These are phyloP conservation scores for Conopomorpha cramerella DNA, from an alignment of 1,140 invertebrate species.

Conservation along the genomic window DNA sequence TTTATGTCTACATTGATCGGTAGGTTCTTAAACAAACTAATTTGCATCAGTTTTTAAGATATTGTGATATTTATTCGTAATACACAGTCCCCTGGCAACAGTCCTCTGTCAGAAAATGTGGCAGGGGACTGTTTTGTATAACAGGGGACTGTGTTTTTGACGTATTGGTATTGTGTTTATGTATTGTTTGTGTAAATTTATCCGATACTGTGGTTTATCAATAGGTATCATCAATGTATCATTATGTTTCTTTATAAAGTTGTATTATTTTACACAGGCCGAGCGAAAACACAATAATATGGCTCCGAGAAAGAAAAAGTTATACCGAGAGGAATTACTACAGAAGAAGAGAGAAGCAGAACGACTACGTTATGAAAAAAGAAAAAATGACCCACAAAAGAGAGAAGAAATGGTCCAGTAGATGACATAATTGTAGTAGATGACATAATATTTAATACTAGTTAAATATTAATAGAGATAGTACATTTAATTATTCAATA, in stretches of 20 bases:
- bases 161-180: slow-evolving; percentile 9
- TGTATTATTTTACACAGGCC: slow-evolving; percentile 8
- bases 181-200: slow-evolving; percentile 9
- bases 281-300: slow-evolving; percentile 5
- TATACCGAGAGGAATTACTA: slow-evolving; percentile 11
- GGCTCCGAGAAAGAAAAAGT: slow-evolving; percentile 8
- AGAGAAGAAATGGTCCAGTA: slow-evolving; percentile 16
- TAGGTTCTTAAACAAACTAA: slow-evolving; percentile 3
- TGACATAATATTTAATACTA: too few relatives aligned
- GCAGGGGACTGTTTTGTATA: slow-evolving; percentile 8
- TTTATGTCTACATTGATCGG: slow-evolving; percentile 6
- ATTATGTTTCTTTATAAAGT: slow-evolving; percentile 7
- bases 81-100: slow-evolving; percentile 2
- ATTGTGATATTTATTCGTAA: slow-evolving; percentile 7
- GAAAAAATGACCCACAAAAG: slow-evolving; percentile 18
- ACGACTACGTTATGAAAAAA: slow-evolving; percentile 11
- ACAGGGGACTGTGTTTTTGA: slow-evolving; percentile 7
- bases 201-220: slow-evolving; percentile 7
- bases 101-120: not conserved
- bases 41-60: slow-evolving; percentile 5
- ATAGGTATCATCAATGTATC: slow-evolving; percentile 9
- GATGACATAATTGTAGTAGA: too few relatives aligned
- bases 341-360: slow-evolving; percentile 15
- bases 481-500: too few relatives aligned
- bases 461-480: too few relatives aligned